Evolutionary conservation across 2,113 vertebrate species (phyloP), one percentile per base, ranked within the genome.

Genomic region (Phalacrocorax brasilianus): DNA sequence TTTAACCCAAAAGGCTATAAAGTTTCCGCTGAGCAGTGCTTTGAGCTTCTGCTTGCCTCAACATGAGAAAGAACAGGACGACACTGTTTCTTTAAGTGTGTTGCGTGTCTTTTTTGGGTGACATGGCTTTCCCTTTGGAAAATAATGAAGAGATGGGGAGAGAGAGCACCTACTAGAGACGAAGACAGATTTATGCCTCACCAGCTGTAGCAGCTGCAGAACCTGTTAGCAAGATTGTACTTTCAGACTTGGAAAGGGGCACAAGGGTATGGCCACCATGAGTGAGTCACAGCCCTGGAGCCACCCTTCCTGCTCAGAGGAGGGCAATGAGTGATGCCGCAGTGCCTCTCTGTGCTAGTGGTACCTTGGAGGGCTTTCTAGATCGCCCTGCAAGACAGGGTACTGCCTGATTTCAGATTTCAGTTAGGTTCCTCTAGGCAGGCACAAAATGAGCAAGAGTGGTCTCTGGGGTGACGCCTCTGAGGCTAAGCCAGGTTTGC

Each of bases 1-100:
- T 94, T 96, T 95, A 93, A 95, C 77, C 20, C 42, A 73, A 76
- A 87, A 72, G 9, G 35, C 72, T 85, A 63, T 91, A 66, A 96
- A 91, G 32, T 81, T 96, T 96, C 93, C 84, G 53, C 77, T 93
- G 80, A 93, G 85, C 72, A 68, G 30, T 70, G 40, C 77, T 91
- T 87, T 83, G 30, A 83, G 80, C 59, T 83, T 81, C 59, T 92
- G n/a, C 71, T 61, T 87, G 8, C 19, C 17, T 81, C 53, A 79
- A 50, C 28, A 70, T 42, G 45, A 67, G 49, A 61, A 72, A 53
- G 47, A 92, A 65, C 3, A 66, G 49, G n/a, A 62, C n/a, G n/a
- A n/a, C 5, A 5, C 6, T 75, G 18, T 50, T 68, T 59, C 79
- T 88, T 86, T 93, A 84, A 66, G 62, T 61, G 12, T n/a, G 13